These are phyloP conservation scores for Rhineura floridana DNA, from an alignment of 2,113 vertebrate species.

Conservation along the genomic window DNA sequence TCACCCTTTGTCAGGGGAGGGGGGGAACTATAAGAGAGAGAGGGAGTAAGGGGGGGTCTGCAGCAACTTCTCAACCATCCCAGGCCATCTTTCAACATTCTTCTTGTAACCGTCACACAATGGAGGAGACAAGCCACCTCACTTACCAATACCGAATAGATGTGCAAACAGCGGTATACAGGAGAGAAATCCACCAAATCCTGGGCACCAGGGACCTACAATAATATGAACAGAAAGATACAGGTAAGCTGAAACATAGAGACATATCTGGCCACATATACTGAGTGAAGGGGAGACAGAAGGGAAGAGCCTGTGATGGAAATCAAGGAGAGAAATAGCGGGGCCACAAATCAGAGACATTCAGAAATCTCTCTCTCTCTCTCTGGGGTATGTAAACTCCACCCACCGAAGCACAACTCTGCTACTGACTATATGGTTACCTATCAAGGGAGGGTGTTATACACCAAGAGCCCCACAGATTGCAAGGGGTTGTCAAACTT, in stretches of 20 bases:
- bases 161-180: slow-evolving; percentile 95
- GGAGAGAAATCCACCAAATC: slow-evolving; percentile 98
- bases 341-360: background rate
- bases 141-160: slow-evolving; percentile 93
- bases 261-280: background rate
- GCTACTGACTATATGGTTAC: background rate
- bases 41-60: too few species aligned
- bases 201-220: slow-evolving; percentile 90
- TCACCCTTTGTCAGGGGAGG: too few species aligned
- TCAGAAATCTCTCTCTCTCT: background rate
- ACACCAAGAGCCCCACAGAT: background rate
- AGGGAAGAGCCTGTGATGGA: background rate
- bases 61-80: too few species aligned
- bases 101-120: background rate
- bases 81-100: background rate
- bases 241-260: background rate
- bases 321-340: background rate
- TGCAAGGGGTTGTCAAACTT: background rate
- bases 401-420: background rate
- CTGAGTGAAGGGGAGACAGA: background rate
- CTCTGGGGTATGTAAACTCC: too few species aligned
- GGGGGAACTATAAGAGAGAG: too few species aligned
- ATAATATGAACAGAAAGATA: slow-evolving; percentile 1
- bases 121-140: background rate
- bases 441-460: too few species aligned